Conservation (phyloP, 2,113 vertebrate genomes). For the Clarias gariepinus region DNA sequence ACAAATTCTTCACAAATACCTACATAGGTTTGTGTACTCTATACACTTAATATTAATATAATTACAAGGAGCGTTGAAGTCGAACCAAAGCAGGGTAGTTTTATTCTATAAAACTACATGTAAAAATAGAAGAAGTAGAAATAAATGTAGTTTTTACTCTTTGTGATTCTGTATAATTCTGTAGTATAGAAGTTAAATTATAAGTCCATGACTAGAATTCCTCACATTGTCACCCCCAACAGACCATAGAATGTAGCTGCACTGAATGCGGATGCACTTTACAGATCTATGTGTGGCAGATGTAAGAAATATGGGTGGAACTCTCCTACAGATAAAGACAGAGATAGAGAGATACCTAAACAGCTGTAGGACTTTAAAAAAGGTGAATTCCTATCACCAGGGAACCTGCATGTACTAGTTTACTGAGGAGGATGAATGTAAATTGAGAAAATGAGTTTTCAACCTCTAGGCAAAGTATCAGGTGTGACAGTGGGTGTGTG, state of each 20-base stretch:
- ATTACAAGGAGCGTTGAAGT: too few species aligned
- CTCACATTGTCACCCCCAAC: background rate
- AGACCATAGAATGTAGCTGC: background rate
- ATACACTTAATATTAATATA: background rate
- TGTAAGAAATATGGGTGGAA: background rate
- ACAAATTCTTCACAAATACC: background rate
- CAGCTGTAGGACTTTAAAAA: background rate
- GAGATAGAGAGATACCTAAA: background rate
- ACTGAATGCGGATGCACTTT: background rate
- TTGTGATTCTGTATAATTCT: too few species aligned
- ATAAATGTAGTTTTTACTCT: too few species aligned
- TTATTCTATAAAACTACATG: too few species aligned
- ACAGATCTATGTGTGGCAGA: background rate
- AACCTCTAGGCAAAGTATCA: conserved; percentile 6
- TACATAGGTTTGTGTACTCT: background rate
- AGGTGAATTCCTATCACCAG: background rate
- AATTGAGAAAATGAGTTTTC: background rate
- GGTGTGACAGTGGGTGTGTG: background rate
- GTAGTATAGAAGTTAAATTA: too few species aligned
- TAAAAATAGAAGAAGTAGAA: too few species aligned
- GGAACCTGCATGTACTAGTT: background rate
- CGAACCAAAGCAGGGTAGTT: too few species aligned
- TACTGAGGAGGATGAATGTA: background rate
- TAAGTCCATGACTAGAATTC: background rate
- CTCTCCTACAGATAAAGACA: too few species aligned